Conservation (phyloP, 2,888 invertebrate genomes). For the Capitulum mitella region DNA sequence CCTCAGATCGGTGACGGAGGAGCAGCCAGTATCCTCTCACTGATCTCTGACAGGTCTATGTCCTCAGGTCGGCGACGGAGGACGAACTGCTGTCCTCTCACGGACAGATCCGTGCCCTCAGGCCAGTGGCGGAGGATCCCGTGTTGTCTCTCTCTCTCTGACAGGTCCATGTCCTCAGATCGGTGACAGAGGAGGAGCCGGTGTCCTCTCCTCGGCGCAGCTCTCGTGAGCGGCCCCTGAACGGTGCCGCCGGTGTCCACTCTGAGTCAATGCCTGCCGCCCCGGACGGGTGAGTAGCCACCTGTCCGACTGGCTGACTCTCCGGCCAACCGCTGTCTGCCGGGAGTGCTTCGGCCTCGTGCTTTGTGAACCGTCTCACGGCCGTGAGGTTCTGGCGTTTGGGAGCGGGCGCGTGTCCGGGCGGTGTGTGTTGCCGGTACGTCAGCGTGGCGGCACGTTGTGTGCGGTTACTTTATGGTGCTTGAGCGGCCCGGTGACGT, state of each 20-base stretch:
- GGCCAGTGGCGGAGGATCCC: too few relatives aligned
- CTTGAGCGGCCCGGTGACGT: not conserved
- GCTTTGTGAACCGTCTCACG: not conserved
- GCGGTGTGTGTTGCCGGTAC: too few relatives aligned
- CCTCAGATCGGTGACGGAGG: too few relatives aligned
- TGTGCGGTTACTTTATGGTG: not conserved
- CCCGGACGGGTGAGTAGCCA: not conserved
- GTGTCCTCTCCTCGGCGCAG: not conserved
- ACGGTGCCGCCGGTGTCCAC: not conserved
- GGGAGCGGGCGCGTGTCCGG: too few relatives aligned
- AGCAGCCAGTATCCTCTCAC: too few relatives aligned
- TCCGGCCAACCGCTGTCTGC: not conserved
- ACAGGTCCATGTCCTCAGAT: too few relatives aligned
- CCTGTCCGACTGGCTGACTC: not conserved
- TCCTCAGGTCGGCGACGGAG: too few relatives aligned
- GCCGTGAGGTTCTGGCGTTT: not conserved
- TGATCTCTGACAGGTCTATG: too few relatives aligned
- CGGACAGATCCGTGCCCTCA: too few relatives aligned
- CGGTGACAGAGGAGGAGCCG: conserved; percentile 7
- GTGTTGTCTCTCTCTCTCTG: too few relatives aligned
- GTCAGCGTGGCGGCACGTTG: too few relatives aligned
- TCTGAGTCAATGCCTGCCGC: not conserved
- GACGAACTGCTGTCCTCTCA: too few relatives aligned
- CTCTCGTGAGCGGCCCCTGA: not conserved
- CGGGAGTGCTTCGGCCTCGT: not conserved